A percentile compares a stretch with the other conserved stretches of the same genome.
Conservation (phyloP, 2,888 invertebrate species). For the Pristionchus arcanus region DNA sequence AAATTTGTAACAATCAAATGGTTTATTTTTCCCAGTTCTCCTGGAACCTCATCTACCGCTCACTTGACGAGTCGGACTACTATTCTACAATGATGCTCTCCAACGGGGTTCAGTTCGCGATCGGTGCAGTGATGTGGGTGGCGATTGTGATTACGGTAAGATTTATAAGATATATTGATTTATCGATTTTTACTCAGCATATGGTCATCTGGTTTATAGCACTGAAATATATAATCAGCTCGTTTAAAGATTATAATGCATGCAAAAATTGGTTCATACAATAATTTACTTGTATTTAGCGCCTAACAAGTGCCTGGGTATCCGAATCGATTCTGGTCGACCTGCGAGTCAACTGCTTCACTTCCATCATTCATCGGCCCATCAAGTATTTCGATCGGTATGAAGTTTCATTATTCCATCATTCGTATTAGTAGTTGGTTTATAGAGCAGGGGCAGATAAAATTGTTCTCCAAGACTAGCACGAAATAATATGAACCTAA, state of each 20-base stretch:
- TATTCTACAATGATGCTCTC: background rate
- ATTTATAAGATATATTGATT: no score
- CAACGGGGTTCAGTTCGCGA: background rate
- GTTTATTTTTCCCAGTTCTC: background rate
- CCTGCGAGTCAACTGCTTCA: background rate
- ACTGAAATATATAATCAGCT: no score
- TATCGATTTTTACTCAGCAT: no score
- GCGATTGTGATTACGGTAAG: conserved; percentile 36
- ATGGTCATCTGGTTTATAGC: no score
- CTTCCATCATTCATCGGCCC: conserved; percentile 41
- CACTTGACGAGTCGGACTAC: background rate
- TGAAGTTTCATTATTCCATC: background rate
- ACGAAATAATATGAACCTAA: no score
- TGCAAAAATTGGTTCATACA: no score
- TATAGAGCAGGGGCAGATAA: background rate
- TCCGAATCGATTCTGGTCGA: conserved; percentile 38
- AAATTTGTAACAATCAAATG: no score
- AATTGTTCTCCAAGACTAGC: background rate
- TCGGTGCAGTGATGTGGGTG: background rate
- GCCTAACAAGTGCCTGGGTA: conserved; percentile 7
- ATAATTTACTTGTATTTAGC: background rate
- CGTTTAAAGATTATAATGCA: no score
- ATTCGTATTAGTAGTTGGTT: background rate
- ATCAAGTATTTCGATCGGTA: conserved; percentile 38
- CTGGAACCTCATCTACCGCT: background rate